phyloP scores from a whole-genome alignment of 2,888 invertebrate species.

The Acrocyrtus sp. region DNA sequence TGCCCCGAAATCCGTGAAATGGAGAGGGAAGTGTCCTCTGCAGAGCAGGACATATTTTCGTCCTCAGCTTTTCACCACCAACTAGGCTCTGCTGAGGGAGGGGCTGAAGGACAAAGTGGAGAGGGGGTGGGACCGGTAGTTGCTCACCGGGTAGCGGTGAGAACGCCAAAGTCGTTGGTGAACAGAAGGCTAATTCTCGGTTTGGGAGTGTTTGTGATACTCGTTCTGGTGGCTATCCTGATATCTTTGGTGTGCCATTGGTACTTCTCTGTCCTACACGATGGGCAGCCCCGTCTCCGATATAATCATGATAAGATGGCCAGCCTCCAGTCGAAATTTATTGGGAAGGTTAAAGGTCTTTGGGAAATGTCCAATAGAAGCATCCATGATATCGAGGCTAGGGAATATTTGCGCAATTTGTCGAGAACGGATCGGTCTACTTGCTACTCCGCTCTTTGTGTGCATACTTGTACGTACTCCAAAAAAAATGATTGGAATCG shows the following conservation, averaged over 20 bases:
- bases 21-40: slow-evolving; percentile 3
- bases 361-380: slow-evolving; percentile 38
- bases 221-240: slow-evolving; percentile 20
- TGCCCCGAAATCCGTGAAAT: too few relatives aligned
- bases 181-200: neutral
- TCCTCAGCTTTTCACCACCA: neutral
- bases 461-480: slow-evolving; percentile 44
- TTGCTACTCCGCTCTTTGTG: slow-evolving; percentile 51
- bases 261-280: slow-evolving; percentile 8
- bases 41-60: neutral
- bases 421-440: slow-evolving; percentile 38
- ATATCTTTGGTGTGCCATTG: slow-evolving; percentile 18
- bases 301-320: slow-evolving; percentile 45
- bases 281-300: slow-evolving; percentile 22
- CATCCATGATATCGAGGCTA: slow-evolving; percentile 32
- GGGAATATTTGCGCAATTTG: slow-evolving; percentile 37
- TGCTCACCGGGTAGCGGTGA: slow-evolving; percentile 16
- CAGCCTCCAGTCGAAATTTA: slow-evolving; percentile 36
- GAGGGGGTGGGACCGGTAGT: neutral
- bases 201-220: slow-evolving; percentile 26
- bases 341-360: slow-evolving; percentile 32
- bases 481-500: neutral
- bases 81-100: neutral
- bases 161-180: neutral
- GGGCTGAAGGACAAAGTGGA: neutral